Conservation (phyloP, 37 sponge, comb jelly and placozoan species). For the Corticium candelabrum region DNA sequence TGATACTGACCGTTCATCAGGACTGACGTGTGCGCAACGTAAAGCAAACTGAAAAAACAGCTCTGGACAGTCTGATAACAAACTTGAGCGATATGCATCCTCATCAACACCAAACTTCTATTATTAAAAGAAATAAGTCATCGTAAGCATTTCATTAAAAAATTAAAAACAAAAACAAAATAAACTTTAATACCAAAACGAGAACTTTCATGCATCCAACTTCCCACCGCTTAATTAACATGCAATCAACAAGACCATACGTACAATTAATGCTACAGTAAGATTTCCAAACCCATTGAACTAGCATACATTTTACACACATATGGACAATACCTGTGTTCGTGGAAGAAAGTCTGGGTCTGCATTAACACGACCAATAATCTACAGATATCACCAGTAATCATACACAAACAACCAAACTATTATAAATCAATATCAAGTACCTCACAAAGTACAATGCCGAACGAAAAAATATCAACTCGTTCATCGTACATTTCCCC, state of each 20-base stretch:
- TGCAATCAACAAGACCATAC: too few relatives aligned
- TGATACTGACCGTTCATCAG: conserved; percentile 50
- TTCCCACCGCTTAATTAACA: too few relatives aligned
- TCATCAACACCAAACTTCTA: conserved; percentile 69
- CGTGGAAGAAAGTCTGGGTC: conserved; percentile 83
- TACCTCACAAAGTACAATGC: conserved; percentile 84
- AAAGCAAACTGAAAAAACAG: conserved; percentile 53
- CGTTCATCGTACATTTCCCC: conserved; percentile 74
- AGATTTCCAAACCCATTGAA: too few relatives aligned
- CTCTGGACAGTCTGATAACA: conserved; percentile 48
- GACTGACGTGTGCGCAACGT: conserved; percentile 31
- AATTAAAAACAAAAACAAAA: too few relatives aligned
- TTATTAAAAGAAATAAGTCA: not conserved
- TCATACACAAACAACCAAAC: not conserved
- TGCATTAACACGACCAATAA: conserved; percentile 63
- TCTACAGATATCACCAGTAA: conserved; percentile 17
- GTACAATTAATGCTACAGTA: too few relatives aligned
- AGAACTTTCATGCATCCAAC: too few relatives aligned
- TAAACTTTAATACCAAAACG: too few relatives aligned
- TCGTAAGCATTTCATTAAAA: too few relatives aligned
- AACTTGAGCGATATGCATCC: conserved; percentile 12
- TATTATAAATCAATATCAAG: too few relatives aligned
- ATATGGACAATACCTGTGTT: not conserved
- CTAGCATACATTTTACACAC: too few relatives aligned
- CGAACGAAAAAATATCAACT: conserved; percentile 81